Percentiles rank a stretch among this genome's conserved stretches.
phyloP scores from a whole-genome alignment of 2,888 invertebrate species.

The Drosophila gaucha region DNA sequence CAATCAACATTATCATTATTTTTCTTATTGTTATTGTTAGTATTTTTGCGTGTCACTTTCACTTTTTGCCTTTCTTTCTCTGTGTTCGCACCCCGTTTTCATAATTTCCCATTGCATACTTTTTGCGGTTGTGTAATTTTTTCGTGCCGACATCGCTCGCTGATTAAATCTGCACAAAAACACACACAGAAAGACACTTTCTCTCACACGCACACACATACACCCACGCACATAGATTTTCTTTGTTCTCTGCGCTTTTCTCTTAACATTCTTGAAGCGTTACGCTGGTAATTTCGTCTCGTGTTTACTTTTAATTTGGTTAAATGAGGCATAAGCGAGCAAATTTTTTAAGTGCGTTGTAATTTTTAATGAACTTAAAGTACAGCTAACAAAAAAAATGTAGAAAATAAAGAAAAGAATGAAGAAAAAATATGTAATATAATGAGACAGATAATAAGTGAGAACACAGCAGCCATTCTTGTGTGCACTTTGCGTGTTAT shows the following conservation, averaged over 20 bases:
- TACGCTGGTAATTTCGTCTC: conserved; percentile 52
- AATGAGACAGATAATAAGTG: conserved; percentile 26
- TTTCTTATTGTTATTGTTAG: neutral
- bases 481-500: conserved; percentile 6
- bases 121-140: conserved; percentile 62
- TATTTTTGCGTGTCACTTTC: conserved; percentile 61
- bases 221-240: conserved; percentile 19
- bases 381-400: conserved; percentile 10
- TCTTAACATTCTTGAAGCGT: conserved; percentile 26
- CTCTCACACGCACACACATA: neutral
- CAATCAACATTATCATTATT: neutral
- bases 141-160: conserved; percentile 30
- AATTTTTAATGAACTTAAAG: conserved; percentile 75
- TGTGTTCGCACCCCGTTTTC: conserved; percentile 37
- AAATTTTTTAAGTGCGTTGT: conserved; percentile 73
- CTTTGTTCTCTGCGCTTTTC: conserved; percentile 23
- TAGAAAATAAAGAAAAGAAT: neutral
- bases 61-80: conserved; percentile 38
- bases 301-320: conserved; percentile 80
- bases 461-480: conserved; percentile 9
- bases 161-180: conserved; percentile 65
- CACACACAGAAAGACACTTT: conserved; percentile 18
- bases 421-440: conserved; percentile 8
- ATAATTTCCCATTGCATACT: conserved; percentile 70
- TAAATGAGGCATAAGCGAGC: conserved; percentile 78